Evolutionary conservation across 2,113 vertebrate species (phyloP), one percentile per base, ranked within the genome.

Genomic region (Oreochromis spilurus): DNA sequence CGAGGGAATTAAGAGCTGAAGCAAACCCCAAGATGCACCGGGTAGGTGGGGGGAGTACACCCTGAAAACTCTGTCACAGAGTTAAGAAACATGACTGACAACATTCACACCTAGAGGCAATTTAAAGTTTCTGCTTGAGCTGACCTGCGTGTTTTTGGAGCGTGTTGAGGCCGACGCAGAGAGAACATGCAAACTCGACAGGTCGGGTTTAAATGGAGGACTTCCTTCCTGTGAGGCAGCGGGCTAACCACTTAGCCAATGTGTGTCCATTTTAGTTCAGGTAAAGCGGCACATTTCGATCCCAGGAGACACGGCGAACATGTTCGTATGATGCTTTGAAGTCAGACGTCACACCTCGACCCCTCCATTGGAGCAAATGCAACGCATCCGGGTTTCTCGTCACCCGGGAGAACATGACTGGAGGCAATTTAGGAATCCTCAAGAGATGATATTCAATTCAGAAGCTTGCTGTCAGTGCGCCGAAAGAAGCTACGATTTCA

Each of bases 381-480:
- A 86, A 34, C 4, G 2, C n/a, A 16, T 60, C 65, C 54, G 14
- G 53, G 72, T 62, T 78, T 88, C 88, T 81, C 62, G 53, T 90
- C 88, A 85, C 79, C 86, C 36, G 82, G 87, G 91, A 88, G 87
- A 88, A 89, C 84, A 87, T 50, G 89, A 87, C 87, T 65, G 80
- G 31, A 72, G 84, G 90, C 83, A 11, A 77, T 82, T 90, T 26
- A 85, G 88, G 75, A 92, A 88, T 89, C 89, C 90, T 92, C 91
- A 6, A 80, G 93, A 90, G 89, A 90, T 12, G 75, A 83, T 77
- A 67, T 86, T 93, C 88, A 86, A 94, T 94, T 90, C 92, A 88
- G 77, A 70, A 52, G 80, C 91, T 87, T 57, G 77, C 81, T 70
- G 86, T 85, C 60, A 50, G 86, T 79, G 84, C 7, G 2, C 26